Evolutionary conservation across 2,113 vertebrate genomes (phyloP), one percentile per base, ranked within the genome.

Genomic region (Aptenodytes patagonicus): DNA sequence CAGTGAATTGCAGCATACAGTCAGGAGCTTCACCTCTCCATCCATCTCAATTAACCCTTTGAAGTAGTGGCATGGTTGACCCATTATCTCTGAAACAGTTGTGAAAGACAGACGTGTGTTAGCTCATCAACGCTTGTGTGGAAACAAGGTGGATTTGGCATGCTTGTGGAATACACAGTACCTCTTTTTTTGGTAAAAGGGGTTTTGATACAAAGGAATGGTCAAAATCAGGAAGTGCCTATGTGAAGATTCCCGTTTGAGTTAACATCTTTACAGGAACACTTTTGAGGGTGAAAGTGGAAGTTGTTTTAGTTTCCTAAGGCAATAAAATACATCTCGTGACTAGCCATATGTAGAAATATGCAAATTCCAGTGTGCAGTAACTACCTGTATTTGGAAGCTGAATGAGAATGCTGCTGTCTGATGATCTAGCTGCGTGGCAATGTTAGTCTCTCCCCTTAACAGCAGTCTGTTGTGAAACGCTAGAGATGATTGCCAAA

Each of bases 401-500:
- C n/a, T 29, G n/a, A 71, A 38, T 18, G 36, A 28, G 47, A 71
- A 54, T 4, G 5, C 51, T 44, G 21, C 25, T 44, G n/a, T 19
- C 11, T 47, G 16, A 16, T 18, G 11, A 24, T n/a, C 6, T 13
- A 9, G 9, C 72, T 69, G 22, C 22, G 10, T 13, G 17, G 49
- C 60, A 15, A 0, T 2, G 21, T 22, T 29, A 57, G 28, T 68
- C 4, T 54, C 44, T 19, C 8, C 34, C 15, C 11, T 6, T 13
- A 31, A 17, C 40, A 28, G 49, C 20, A 34, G 25, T 44, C 31
- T 61, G 34, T 20, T 70, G 21, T 10, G 21, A 58, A 62, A 52
- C 2, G 8, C 42, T 31, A 6, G 20, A 46, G 10, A 15, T 3
- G 10, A 15, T 3, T 17, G 49, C 11, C 2, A 2, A 13, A 81